Evolutionary conservation across 2,113 vertebrate genomes (phyloP).

Genomic region (Onychostoma macrolepis): DNA sequence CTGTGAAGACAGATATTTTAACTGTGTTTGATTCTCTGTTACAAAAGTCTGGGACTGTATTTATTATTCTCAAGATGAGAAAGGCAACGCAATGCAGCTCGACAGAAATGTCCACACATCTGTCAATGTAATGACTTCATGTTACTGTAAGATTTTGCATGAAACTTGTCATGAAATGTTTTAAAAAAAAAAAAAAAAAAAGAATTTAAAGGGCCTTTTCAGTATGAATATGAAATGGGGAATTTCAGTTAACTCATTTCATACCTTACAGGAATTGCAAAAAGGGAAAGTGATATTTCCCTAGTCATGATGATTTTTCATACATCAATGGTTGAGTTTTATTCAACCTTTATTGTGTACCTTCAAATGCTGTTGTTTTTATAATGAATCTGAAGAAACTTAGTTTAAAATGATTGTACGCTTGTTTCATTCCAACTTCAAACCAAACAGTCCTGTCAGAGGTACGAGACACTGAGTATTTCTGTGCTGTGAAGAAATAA

Average conservation of each 20-base stretch:
- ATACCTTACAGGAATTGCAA: neutral
- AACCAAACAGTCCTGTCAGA: slow-evolving; percentile 10
- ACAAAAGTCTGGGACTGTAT: neutral
- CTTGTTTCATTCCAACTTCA: neutral
- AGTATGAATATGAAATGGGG: slow-evolving; percentile 18
- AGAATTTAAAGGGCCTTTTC: neutral
- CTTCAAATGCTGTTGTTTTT: slow-evolving; percentile 17
- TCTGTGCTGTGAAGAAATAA: slow-evolving; percentile 55
- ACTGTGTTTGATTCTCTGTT: slow-evolving; percentile 8
- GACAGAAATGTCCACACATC: neutral
- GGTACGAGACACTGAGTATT: slow-evolving; percentile 41
- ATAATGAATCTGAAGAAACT: neutral
- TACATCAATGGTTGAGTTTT: slow-evolving; percentile 84
- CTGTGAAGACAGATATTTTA: neutral
- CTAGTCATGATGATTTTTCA: slow-evolving; percentile 35
- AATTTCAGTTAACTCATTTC: neutral
- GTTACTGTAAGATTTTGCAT: neutral
- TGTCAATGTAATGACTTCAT: slow-evolving; percentile 31
- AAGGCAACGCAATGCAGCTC: slow-evolving; percentile 3
- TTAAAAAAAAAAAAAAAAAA: too few species aligned
- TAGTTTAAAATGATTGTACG: slow-evolving; percentile 73
- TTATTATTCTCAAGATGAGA: slow-evolving; percentile 1
- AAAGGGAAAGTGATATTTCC: neutral
- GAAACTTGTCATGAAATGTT: neutral
- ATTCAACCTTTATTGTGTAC: slow-evolving; percentile 74